Evolutionary conservation across 2,113 vertebrate genomes (phyloP), one percentile per base, ranked within the genome.

Genomic region (Etheostoma cragini): DNA sequence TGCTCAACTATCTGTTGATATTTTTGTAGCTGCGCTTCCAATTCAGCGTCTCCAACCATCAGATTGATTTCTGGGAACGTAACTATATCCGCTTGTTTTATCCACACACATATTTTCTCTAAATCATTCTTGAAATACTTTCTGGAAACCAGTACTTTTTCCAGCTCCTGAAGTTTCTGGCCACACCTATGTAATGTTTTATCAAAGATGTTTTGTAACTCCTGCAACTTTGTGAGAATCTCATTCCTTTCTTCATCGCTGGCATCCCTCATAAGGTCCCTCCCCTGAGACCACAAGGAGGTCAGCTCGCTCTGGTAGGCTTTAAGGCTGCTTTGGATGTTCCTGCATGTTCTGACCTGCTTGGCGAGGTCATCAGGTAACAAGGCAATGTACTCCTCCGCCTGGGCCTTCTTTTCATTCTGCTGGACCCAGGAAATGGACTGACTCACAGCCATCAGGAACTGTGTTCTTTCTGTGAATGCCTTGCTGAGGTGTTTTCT

Each of bases 71-170:
- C 96, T 14, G 97, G 96, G 83, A 99, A 99, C 0, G 97, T 99
- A 54, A 98, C 74, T 5, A 97, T 97, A 82, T 99, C 98, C 21
- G 96, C 96, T 86, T 98, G 96, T 70, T 98, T 98, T 33, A 99
- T 79, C 98, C 98, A 99, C 73, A 97, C 96, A 53, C 96, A 97
- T 10, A 95, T 96, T 91, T 97, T 97, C 87, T 99, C 98, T 26
- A 99, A 92, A 87, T 99, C 98, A 42, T 96, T 96, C 92, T 98
- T 98, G 88, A 99, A 99, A 80, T 99, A 98, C 63, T 97, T 99
- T 83, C 98, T 94, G 8, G 96, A 97, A 70, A 98, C 96, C 10
- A 97, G 89, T 7, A 94, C 96, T 78, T 97, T 99, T 83, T 99
- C 98, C 1, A 99, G 95, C 81, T 98, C 97, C 88, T 98, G 96